A percentile compares a stretch with the other conserved stretches of the same genome.
Conservation (phyloP, 1,140 invertebrate genomes). For the Diorhabda elongata region DNA sequence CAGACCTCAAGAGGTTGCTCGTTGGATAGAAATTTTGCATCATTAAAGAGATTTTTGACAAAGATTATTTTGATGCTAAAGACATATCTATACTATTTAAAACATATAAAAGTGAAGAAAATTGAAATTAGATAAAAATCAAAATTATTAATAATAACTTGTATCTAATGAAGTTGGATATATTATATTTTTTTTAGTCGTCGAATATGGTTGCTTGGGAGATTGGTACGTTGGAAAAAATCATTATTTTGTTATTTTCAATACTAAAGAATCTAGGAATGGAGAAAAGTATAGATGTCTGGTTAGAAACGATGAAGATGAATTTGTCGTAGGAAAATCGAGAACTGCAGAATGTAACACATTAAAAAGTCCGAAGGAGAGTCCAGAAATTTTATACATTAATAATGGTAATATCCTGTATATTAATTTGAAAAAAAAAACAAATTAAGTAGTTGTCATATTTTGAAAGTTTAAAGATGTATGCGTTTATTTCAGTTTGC, state of each 20-base stretch:
- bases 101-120: too few species aligned
- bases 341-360: slow-evolving; percentile 91
- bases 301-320: slow-evolving; percentile 89
- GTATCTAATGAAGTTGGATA: too few species aligned
- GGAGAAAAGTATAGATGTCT: slow-evolving; percentile 93
- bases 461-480: too few species aligned
- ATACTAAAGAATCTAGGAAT: slow-evolving; percentile 91
- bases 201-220: slow-evolving; percentile 89
- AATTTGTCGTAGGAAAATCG: slow-evolving; percentile 82
- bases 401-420: slow-evolving; percentile 55
- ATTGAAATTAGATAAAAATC: too few species aligned
- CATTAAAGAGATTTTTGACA: too few species aligned
- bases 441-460: neutral
- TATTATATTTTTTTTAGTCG: slow-evolving; percentile 53
- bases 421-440: neutral
- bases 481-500: too few species aligned
- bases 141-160: too few species aligned
- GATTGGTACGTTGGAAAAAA: slow-evolving; percentile 95
- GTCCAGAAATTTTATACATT: slow-evolving; percentile 83
- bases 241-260: slow-evolving; percentile 91
- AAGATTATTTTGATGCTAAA: too few species aligned
- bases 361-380: slow-evolving; percentile 87
- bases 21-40: too few species aligned
- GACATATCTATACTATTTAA: too few species aligned
- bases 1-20: too few species aligned